Base-by-base conservation (phyloP, 2,797 vertebrate species). In the Lithobates pipiens region DNA sequence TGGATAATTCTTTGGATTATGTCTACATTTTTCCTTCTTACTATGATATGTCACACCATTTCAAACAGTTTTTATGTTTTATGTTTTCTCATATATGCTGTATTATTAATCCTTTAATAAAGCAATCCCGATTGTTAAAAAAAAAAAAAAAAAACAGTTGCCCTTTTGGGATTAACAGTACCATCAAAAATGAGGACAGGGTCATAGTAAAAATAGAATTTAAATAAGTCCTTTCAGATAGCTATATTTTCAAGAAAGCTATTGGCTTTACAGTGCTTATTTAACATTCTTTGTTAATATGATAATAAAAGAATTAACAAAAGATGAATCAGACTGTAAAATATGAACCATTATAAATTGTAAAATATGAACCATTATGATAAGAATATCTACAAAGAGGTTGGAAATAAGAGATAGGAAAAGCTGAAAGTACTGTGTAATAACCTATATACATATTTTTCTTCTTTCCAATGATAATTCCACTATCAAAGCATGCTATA, bases 201-300 rank as follows among this genome's bases (percentile, higher is more conserved):
- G 39, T 29, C 25, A 79, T 10, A 79, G 27, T 50, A 70, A 69
- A 46, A 80, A 70, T 70, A 11, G 68, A 80, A 69, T 54, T 39
- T 15, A 3, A 50, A n/a, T 29, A 13, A 80, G 25, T 21, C 10
- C 10, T 34, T 54, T 54, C 32, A 80, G 42, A 25, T 25, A 25
- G 13, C 10, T 57, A n/a, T 70, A 65, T 65, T 65, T 65, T 25
- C 10, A 18, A 65, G 61, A 25, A 9, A 25, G 61, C 61, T 25
- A 25, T 65, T 65, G 61, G 61, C 9, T 25, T 10, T 54, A 6
- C 50, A 54, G 16, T 65, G 61, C 61, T 65, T 65, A 54, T 61
- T 61, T n/a, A 65, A 65, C n/a, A 65, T 23, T 65, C 61, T 23
- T 25, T 72, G 36, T n/a, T 42, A 72, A 42, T 18, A 16, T 16